Percentiles rank a stretch among this genome's conserved stretches.
Conservation (phyloP, 2,113 vertebrate genomes). For the Rissa tridactyla region DNA sequence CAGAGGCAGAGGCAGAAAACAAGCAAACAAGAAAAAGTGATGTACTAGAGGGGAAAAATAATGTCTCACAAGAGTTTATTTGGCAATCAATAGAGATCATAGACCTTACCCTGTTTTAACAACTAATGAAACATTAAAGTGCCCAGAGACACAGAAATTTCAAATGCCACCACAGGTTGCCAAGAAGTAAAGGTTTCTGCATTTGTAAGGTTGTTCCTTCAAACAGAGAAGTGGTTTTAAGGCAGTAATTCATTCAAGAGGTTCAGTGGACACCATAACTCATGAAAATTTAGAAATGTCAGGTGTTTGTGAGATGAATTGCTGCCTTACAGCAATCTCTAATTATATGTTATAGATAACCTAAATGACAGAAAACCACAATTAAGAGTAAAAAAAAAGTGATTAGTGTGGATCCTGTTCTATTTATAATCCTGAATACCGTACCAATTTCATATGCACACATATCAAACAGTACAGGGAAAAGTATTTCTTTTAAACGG, state of each 20-base stretch:
- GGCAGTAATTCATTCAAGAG: conserved; percentile 1
- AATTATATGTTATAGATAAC: conserved; percentile 27
- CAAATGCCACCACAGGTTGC: not conserved
- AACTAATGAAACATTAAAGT: conserved; percentile 25
- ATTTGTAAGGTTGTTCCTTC: not conserved
- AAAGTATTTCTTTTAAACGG: not conserved
- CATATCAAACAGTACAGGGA: not conserved
- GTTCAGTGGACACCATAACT: not conserved
- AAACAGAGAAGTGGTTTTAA: not conserved
- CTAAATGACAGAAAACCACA: not conserved
- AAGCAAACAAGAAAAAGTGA: not conserved
- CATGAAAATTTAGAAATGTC: conserved; percentile 31
- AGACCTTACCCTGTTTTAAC: conserved; percentile 28
- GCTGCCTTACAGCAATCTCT: not conserved
- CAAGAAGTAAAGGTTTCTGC: conserved; percentile 11
- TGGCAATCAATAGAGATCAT: conserved; percentile 1
- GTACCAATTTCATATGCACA: not conserved
- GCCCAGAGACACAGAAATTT: not conserved
- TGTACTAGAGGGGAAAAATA: not conserved
- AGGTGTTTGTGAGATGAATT: conserved; percentile 13
- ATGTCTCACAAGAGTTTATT: not conserved
- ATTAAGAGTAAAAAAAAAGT: not conserved
- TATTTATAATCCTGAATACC: not conserved
- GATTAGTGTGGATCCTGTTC: not conserved
- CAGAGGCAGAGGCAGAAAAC: not conserved